Evolutionary conservation across 2,113 vertebrate genomes (phyloP).

Genomic region (Bombycilla garrulus): DNA sequence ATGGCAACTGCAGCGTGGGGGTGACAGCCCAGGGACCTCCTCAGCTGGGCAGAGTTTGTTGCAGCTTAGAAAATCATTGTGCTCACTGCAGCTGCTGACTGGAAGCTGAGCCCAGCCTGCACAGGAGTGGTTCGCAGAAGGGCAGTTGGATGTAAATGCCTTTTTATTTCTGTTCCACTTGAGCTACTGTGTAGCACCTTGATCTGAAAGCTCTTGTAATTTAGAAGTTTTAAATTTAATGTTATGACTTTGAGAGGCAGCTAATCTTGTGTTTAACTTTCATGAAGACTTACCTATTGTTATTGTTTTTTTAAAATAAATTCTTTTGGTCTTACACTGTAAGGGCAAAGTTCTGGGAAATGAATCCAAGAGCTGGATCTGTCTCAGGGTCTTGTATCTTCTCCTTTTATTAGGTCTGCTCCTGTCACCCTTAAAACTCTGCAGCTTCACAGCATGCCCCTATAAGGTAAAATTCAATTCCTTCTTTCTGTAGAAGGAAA

Average conservation of each 20-base stretch:
- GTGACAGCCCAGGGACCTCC: neutral
- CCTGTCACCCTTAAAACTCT: conserved; percentile 5
- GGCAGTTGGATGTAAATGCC: neutral
- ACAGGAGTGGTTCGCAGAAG: neutral
- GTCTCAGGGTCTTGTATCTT: neutral
- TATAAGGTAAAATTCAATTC: conserved; percentile 47
- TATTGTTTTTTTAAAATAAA: neutral
- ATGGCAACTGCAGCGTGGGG: accelerated
- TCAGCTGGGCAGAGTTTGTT: neutral
- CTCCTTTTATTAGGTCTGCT: neutral
- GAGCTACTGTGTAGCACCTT: neutral
- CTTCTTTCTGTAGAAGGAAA: neutral
- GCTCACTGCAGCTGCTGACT: neutral
- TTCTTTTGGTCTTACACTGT: neutral
- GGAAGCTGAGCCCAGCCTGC: neutral
- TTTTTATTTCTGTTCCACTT: neutral
- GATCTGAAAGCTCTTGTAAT: neutral
- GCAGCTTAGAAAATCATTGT: accelerated
- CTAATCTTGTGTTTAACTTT: neutral
- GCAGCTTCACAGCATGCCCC: neutral
- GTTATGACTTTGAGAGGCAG: neutral
- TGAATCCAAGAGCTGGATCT: neutral
- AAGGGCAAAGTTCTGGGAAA: neutral
- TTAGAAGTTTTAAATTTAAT: neutral
- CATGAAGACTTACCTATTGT: neutral